Conservation (phyloP, 2,113 vertebrate genomes). For the Notarius lentiginosus region DNA sequence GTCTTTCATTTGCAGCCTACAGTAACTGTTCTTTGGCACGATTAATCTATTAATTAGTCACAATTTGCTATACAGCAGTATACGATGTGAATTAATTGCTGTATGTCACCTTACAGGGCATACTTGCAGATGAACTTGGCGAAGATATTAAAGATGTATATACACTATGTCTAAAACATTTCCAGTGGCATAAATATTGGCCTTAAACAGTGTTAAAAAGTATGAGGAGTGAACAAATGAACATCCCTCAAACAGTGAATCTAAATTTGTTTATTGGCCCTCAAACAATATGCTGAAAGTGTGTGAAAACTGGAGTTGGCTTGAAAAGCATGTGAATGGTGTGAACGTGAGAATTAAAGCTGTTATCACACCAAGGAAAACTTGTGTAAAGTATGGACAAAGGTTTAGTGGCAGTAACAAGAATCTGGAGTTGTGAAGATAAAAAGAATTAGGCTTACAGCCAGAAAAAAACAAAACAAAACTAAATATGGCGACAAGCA, state of each 20-base stretch:
- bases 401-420: constrained; percentile 9
- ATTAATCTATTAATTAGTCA: constrained; percentile 9
- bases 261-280: constrained; percentile 18
- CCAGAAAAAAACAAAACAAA: constrained; percentile 3
- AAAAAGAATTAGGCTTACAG: constrained; percentile 13
- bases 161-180: neutral
- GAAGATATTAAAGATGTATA: neutral
- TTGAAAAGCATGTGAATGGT: neutral
- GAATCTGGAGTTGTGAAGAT: constrained; percentile 17
- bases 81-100: neutral
- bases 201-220: neutral
- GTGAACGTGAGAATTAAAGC: constrained; percentile 6
- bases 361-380: neutral
- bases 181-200: neutral
- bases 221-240: neutral
- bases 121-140: neutral
- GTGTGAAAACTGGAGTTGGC: constrained; percentile 9
- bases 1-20: constrained; percentile 65
- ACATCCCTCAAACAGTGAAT: constrained; percentile 13
- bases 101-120: neutral
- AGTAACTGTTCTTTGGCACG: constrained; percentile 60
- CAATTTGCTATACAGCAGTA: neutral
- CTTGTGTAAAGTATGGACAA: constrained; percentile 12
- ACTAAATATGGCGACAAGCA: constrained; percentile 9
- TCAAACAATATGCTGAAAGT: neutral